Evolutionary conservation across 2,888 invertebrate genomes (phyloP).

Genomic region (Ischnus inquisitorius): DNA sequence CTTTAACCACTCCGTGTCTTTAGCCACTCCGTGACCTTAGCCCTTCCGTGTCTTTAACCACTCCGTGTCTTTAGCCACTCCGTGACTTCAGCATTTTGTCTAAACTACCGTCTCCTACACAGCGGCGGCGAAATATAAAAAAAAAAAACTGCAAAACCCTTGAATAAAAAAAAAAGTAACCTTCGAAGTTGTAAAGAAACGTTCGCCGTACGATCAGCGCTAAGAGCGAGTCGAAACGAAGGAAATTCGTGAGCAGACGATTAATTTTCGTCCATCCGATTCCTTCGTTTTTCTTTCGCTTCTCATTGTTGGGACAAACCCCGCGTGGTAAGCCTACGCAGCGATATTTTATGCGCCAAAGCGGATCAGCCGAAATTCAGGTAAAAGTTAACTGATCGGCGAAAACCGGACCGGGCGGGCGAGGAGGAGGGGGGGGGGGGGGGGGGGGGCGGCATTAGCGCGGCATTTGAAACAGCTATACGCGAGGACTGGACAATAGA

Average conservation of each 20-base stretch:
- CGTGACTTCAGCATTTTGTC: too few relatives aligned
- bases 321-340: conserved; percentile 13
- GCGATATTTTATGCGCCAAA: conserved; percentile 43
- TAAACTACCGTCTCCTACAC: too few relatives aligned
- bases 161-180: not conserved
- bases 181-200: not conserved
- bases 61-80: too few relatives aligned
- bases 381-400: conserved; percentile 48
- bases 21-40: too few relatives aligned
- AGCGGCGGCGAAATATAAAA: too few relatives aligned
- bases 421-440: conserved; percentile 1
- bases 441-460: conserved; percentile 32
- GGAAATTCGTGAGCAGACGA: conserved; percentile 24
- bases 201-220: not conserved
- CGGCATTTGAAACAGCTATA: conserved; percentile 8
- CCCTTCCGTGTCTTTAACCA: too few relatives aligned
- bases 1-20: too few relatives aligned
- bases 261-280: conserved; percentile 33
- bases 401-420: conserved; percentile 47
- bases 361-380: conserved; percentile 47
- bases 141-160: not conserved
- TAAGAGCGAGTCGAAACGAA: conserved; percentile 9
- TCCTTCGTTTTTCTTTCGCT: conserved; percentile 19
- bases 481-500: conserved; percentile 44
- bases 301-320: not conserved